A percentile compares a stretch with the other conserved stretches of the same genome.
Conservation (phyloP, 1,140 invertebrate genomes). For the Macrobrachium nipponense region DNA sequence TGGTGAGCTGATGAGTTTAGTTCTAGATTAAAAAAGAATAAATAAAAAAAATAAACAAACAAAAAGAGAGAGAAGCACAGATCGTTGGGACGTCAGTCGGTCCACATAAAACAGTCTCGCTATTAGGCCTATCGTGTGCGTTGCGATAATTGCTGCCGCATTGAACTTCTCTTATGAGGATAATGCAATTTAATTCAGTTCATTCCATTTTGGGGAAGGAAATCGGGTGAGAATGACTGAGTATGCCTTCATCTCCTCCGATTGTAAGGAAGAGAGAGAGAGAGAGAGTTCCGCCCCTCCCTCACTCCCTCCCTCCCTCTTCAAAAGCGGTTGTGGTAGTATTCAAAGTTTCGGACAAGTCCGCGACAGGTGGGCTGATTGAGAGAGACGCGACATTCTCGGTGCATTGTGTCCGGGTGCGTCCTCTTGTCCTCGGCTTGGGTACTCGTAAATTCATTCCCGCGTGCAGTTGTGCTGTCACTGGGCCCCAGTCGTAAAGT, state of each 20-base stretch:
- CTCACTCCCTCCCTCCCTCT: background rate
- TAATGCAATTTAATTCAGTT: no score
- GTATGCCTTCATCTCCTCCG: no score
- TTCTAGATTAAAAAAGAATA: no score
- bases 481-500: conserved; percentile 53
- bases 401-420: conserved; percentile 42
- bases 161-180: no score
- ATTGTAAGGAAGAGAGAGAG: no score
- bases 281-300: background rate
- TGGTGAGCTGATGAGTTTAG: no score
- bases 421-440: conserved; percentile 37
- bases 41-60: no score
- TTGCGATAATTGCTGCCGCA: conserved; percentile 13
- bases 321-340: background rate
- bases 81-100: no score
- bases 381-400: conserved; percentile 56
- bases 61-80: no score
- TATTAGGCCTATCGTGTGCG: background rate
- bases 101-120: no score
- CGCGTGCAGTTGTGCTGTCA: conserved; percentile 53
- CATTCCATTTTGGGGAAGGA: no score
- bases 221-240: no score
- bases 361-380: conserved; percentile 58
- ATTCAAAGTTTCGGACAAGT: conserved; percentile 40
- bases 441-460: conserved; percentile 58